Base-by-base conservation (phyloP, 2,888 invertebrate genomes). In the Orthosia gothica region DNA sequence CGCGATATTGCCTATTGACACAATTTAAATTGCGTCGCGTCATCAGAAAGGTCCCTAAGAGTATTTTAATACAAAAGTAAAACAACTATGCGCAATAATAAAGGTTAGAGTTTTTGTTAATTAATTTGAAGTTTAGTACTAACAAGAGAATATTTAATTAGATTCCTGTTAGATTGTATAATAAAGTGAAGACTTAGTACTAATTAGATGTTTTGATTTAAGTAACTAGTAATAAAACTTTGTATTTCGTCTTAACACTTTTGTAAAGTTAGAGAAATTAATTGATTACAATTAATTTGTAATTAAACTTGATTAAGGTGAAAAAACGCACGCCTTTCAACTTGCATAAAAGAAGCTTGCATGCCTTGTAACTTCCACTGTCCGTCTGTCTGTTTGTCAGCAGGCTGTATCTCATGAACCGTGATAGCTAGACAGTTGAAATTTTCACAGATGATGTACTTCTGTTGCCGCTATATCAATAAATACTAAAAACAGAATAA, bases 1-100 rank as follows among this genome's bases (percentile, higher is more conserved):
- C 40, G 1, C 32, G 40, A 40, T 40, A 40, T 40, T 9, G 40
- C 9, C 40, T 40, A 32, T 40, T 40, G 40, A 40, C 40, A 40
- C 40, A 40, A 40, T 40, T 40, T 40, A 40, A 40, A 40, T 40
- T 40, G 40, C 40, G 40, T 40, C 40, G 40, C 40, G 9, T 40
- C 7, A 40, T 40, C 40, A 40, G 40, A 40, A 40, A 40, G 40
- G 7, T 9, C 40, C 40, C 20, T 73, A 58, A 54, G 58, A 52
- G 74, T 72, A 57, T 59, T 69, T 68, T 49, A 61, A 72, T 75
- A 58, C 67, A 47, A 59, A 79, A 64, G 45, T 69, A 58, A 20
- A 54, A 66, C 40, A 58, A 69, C 50, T 78, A 69, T 50, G 16
- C 47, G 50, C 15, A 40, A 32, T 58, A 15, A 65, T 58, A 15